Evolutionary conservation across 1,140 invertebrate species (phyloP).

Genomic region (Drosophila azteca): DNA sequence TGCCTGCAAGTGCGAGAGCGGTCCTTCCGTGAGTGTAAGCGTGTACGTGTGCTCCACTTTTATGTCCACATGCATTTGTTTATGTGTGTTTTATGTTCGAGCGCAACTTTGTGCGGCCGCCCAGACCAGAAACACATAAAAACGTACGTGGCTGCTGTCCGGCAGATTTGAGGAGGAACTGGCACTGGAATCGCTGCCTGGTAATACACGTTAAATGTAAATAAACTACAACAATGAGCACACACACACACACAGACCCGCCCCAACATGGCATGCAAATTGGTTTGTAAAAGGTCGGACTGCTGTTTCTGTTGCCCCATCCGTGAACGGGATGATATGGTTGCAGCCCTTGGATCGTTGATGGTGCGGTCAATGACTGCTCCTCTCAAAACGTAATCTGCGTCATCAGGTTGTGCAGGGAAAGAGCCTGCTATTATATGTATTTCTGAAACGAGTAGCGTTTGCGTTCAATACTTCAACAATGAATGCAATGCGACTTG

Average conservation of each 20-base stretch:
- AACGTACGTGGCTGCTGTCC: slow-evolving; percentile 27
- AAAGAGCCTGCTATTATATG: too few species aligned
- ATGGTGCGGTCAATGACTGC: too few species aligned
- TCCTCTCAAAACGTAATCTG: too few species aligned
- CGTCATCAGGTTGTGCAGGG: too few species aligned
- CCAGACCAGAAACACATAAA: slow-evolving; percentile 20
- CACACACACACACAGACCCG: slow-evolving; percentile 1
- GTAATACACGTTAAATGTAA: slow-evolving; percentile 12
- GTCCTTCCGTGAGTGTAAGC: slow-evolving; percentile 21
- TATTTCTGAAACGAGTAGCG: too few species aligned
- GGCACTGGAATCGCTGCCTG: slow-evolving; percentile 6
- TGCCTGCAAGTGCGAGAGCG: slow-evolving; percentile 22
- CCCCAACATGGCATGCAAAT: slow-evolving; percentile 44
- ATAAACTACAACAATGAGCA: slow-evolving; percentile 26
- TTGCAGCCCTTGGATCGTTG: too few species aligned
- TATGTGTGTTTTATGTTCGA: slow-evolving; percentile 65
- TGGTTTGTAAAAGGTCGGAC: slow-evolving; percentile 44
- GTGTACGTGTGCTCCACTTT: slow-evolving; percentile 43
- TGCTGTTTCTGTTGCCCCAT: too few species aligned
- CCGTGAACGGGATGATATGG: too few species aligned
- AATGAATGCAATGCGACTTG: too few species aligned
- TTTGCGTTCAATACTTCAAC: too few species aligned
- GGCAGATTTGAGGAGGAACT: slow-evolving; percentile 25
- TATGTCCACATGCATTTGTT: slow-evolving; percentile 69
- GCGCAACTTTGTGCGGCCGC: slow-evolving; percentile 56